A percentile compares a stretch with the other conserved stretches of the same genome.
Conservation (phyloP, 1,140 invertebrate genomes). For the Cyclargus thomasi region DNA sequence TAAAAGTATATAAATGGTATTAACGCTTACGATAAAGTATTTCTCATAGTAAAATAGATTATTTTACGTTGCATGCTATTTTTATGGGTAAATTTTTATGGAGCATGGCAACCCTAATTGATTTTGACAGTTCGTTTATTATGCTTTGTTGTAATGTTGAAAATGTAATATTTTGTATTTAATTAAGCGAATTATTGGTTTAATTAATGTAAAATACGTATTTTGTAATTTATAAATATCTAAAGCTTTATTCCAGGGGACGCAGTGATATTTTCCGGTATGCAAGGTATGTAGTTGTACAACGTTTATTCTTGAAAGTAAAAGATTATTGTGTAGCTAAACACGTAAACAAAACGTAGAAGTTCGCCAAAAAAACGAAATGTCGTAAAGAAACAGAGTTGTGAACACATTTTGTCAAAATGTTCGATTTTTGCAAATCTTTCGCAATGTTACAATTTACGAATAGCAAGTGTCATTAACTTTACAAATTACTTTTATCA, state of each 20-base stretch:
- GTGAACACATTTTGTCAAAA: neutral
- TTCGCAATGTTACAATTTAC: slow-evolving; percentile 4
- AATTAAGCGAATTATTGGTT: neutral
- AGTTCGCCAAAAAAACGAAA: neutral
- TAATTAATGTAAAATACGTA: neutral
- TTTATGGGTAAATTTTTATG: slow-evolving; percentile 16
- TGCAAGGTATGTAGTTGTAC: slow-evolving; percentile 68
- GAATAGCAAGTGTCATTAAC: neutral
- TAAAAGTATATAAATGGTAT: too few species aligned
- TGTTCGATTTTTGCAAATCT: neutral
- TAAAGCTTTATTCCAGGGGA: slow-evolving; percentile 64
- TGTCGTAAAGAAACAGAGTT: neutral
- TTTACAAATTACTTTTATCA: neutral
- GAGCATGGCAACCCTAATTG: slow-evolving; percentile 31
- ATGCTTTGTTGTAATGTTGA: slow-evolving; percentile 13
- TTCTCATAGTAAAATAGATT: too few species aligned
- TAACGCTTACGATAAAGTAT: too few species aligned
- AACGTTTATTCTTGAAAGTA: neutral
- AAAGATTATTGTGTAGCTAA: neutral
- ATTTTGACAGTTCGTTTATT: slow-evolving; percentile 22
- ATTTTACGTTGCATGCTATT: neutral
- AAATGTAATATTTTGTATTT: slow-evolving; percentile 6
- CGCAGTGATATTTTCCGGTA: slow-evolving; percentile 76
- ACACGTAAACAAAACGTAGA: neutral
- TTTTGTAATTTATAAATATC: slow-evolving; percentile 17